Percentiles rank a stretch among this genome's conserved stretches.
These are phyloP conservation scores for Caenorhabditis afra DNA, from an alignment of 2,888 invertebrate species.

Conservation along the genomic window DNA sequence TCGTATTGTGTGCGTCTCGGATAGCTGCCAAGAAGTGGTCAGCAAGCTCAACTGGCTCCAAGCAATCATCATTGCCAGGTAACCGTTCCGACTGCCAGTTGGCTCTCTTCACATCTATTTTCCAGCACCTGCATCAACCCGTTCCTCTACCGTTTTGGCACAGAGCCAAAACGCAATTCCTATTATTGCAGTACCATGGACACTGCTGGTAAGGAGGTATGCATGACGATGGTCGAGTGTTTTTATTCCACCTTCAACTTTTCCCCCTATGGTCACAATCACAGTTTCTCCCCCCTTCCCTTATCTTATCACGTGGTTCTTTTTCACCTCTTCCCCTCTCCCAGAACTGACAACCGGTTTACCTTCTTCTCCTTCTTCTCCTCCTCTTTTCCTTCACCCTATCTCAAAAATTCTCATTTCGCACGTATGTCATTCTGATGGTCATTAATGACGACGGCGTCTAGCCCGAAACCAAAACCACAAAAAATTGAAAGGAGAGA, in stretches of 20 bases:
- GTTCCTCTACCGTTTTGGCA: slow-evolving; percentile 71
- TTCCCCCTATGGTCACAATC: slow-evolving; percentile 5
- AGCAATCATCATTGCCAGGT: slow-evolving; percentile 77
- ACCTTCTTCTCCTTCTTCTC: slow-evolving; percentile 1
- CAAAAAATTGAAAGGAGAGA: neutral
- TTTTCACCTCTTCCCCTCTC: slow-evolving; percentile 11
- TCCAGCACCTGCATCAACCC: slow-evolving; percentile 74
- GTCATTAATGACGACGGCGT: neutral
- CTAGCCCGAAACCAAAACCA: neutral
- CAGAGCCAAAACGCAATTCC: slow-evolving; percentile 55
- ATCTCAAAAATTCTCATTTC: slow-evolving; percentile 5
- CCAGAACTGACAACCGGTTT: slow-evolving; percentile 9
- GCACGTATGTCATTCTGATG: slow-evolving; percentile 17
- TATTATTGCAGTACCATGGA: slow-evolving; percentile 58
- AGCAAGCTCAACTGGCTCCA: slow-evolving; percentile 75
- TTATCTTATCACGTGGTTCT: slow-evolving; percentile 48
- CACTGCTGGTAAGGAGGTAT: slow-evolving; percentile 65
- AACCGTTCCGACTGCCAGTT: neutral
- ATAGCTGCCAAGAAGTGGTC: slow-evolving; percentile 64
- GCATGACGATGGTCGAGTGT: slow-evolving; percentile 50
- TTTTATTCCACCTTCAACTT: slow-evolving; percentile 18
- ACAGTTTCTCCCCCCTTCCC: neutral
- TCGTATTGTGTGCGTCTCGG: slow-evolving; percentile 70
- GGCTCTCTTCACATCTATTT: neutral
- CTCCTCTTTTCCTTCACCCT: slow-evolving; percentile 7